Evolutionary conservation across 1,140 invertebrate genomes (phyloP).

Genomic region (Drosophila suzukii): DNA sequence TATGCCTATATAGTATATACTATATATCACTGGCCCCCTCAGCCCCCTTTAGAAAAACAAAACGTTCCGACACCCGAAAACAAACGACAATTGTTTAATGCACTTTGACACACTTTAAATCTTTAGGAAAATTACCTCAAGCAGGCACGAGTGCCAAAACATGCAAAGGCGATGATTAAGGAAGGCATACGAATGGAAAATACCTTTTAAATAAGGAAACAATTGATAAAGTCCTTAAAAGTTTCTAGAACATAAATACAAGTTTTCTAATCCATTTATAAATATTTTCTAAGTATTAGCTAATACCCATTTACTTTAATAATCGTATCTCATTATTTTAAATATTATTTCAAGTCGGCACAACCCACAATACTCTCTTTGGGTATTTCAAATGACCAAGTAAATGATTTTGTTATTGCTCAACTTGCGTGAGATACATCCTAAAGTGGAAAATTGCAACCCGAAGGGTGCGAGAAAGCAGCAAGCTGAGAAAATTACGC

Average conservation of each 20-base stretch:
- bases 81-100: constrained; percentile 74
- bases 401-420: constrained; percentile 48
- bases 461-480: constrained; percentile 36
- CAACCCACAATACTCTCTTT: neutral
- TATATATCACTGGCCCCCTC: constrained; percentile 8
- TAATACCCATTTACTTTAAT: neutral
- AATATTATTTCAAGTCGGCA: neutral
- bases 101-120: constrained; percentile 78
- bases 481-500: constrained; percentile 40
- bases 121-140: constrained; percentile 34
- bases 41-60: neutral
- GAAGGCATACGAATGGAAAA: neutral
- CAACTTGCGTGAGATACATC: constrained; percentile 16
- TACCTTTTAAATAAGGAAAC: constrained; percentile 4
- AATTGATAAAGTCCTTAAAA: neutral
- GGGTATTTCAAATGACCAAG: constrained; percentile 17
- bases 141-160: constrained; percentile 25
- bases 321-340: neutral
- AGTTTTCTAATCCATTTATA: too few species aligned
- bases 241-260: too few species aligned
- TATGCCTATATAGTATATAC: neutral
- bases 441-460: constrained; percentile 53
- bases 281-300: too few species aligned
- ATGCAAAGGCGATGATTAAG: neutral
- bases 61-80: constrained; percentile 39